Base-by-base conservation (phyloP, 2,797 vertebrate genomes). In the Philypnodon macrostomus region DNA sequence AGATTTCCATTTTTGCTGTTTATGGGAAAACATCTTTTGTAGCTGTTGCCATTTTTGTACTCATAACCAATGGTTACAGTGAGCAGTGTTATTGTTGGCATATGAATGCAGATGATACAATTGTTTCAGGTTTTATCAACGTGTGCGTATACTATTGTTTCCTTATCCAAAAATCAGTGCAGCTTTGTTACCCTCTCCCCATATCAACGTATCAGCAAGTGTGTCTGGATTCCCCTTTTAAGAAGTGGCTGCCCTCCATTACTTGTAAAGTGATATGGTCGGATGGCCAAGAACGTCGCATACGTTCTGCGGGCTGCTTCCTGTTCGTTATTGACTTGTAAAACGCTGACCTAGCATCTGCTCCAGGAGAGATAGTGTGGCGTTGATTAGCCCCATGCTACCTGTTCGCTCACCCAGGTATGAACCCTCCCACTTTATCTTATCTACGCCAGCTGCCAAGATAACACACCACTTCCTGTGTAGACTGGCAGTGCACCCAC, bases 381-480 rank as follows among this genome's bases (percentile, higher is more conserved):
- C 16, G 44, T 69, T 67, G 72, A 74, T 82, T 75, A 70, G 60
- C 10, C 36, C 37, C 7, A 21, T 37, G 41, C 63, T 76, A 69
- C 81, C 75, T 82, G 81, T 63, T 75, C 58, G 53, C 17, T 81
- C 71, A 80, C 77, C 79, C 70, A 58, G 58, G 53, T 59, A 34
- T 70, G 69, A 72, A 75, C 64, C 63, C 61, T 1, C 42, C 56
- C 35, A 50, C 24, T 35, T 77, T 77, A 80, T 79, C 73, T 80
- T 81, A 82, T 81, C 81, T 61, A 29, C 46, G 39, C 62, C 69
- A 77, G 76, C 72, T 77, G 70, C 70, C 60, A 55, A 68, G 77
- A 77, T 82, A 73, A 81, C 10, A 64, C 63, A 48, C 23, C n/a
- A 60, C 76, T 80, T 86, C 77, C 79, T 79, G 58, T 70, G 49